Conservation (phyloP, 35 echinoderm and acorn worm genomes). For the Diadema setosum region DNA sequence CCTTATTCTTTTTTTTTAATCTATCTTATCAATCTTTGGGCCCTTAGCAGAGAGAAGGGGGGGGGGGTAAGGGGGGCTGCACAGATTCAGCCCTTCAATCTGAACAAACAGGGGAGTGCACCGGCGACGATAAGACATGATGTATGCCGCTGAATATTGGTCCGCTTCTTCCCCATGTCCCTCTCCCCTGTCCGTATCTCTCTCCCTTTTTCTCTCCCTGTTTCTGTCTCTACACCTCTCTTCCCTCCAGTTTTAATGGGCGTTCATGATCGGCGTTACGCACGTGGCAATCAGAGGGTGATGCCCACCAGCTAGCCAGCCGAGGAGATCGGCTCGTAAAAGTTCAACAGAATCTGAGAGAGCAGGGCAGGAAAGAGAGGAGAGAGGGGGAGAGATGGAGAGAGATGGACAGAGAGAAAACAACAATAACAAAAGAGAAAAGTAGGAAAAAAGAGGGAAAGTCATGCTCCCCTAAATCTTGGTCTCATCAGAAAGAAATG, state of each 20-base stretch:
- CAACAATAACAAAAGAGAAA: background rate
- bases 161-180: too few species aligned
- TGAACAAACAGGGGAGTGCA: constrained; percentile 23
- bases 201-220: too few species aligned
- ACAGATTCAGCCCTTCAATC: constrained; percentile 14
- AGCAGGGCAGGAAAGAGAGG: too few species aligned
- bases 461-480: background rate
- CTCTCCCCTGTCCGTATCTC: too few species aligned
- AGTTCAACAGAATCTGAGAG: background rate
- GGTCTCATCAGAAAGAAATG: constrained; percentile 2
- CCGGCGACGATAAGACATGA: constrained; percentile 13
- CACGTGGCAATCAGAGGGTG: background rate
- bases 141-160: background rate
- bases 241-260: constrained; percentile 1
- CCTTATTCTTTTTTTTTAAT: too few species aligned
- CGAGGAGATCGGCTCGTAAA: background rate
- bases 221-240: too few species aligned
- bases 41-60: too few species aligned
- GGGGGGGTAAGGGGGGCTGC: too few species aligned
- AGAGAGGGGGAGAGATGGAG: too few species aligned
- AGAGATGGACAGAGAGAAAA: background rate
- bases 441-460: background rate
- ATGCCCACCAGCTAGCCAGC: constrained; percentile 3
- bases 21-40: constrained; percentile 12
- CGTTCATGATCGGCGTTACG: background rate